Conservation (phyloP, 1,140 invertebrate species). For the Condylostylus longicornis region DNA sequence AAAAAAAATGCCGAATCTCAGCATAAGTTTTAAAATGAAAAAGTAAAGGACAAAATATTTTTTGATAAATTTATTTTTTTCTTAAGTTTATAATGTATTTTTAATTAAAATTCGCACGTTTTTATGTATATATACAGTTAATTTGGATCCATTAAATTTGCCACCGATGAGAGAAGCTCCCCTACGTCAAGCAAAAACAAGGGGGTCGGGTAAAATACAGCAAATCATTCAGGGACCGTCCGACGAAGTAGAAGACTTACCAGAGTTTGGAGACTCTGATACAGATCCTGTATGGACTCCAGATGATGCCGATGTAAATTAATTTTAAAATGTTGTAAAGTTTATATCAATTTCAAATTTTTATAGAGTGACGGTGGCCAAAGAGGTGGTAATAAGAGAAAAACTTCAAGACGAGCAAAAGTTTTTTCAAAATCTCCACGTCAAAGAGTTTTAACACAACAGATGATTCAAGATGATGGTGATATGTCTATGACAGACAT, state of each 20-base stretch:
- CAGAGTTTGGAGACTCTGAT: slow-evolving; percentile 45
- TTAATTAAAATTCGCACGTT: no score
- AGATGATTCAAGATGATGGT: no score
- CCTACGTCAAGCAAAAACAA: slow-evolving; percentile 47
- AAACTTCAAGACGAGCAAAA: slow-evolving; percentile 22
- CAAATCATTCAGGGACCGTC: slow-evolving; percentile 9
- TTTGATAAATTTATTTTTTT: no score
- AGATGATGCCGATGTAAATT: slow-evolving; percentile 37
- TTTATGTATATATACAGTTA: no score
- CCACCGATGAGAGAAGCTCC: slow-evolving; percentile 45
- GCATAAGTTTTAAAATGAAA: no score
- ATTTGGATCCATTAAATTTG: slow-evolving; percentile 34
- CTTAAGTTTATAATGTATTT: no score
- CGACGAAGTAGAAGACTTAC: slow-evolving; percentile 30
- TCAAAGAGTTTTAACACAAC: slow-evolving; percentile 21
- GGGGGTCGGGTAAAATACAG: slow-evolving; percentile 5
- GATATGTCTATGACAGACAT: no score
- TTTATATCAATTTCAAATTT: not conserved
- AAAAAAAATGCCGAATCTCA: no score
- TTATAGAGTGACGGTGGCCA: slow-evolving; percentile 24
- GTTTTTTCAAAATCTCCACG: slow-evolving; percentile 26
- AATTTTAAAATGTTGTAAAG: not conserved
- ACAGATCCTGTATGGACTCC: slow-evolving; percentile 60
- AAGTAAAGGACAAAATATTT: no score
- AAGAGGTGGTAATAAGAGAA: slow-evolving; percentile 24